Conservation (phyloP, 2,797 vertebrate species). For the Sebastolobus altivelis region DNA sequence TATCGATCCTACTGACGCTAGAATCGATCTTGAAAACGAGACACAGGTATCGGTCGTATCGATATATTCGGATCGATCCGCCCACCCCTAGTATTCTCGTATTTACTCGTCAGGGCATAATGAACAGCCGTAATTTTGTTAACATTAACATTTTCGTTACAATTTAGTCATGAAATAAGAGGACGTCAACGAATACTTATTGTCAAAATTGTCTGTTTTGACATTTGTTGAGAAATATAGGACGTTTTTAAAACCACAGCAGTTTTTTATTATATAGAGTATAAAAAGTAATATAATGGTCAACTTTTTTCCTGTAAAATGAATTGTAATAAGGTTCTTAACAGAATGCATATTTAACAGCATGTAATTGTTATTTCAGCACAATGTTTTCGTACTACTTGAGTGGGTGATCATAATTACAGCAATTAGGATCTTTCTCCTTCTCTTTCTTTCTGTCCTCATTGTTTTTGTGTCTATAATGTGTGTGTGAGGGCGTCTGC, state of each 20-base stretch:
- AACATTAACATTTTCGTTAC: background rate
- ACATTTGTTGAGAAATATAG: background rate
- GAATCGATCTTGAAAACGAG: too few species aligned
- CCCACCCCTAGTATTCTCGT: too few species aligned
- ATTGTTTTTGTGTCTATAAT: slow-evolving; percentile 7
- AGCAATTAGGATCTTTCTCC: slow-evolving; percentile 56
- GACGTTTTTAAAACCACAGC: background rate
- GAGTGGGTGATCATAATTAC: slow-evolving; percentile 67
- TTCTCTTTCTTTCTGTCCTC: slow-evolving; percentile 14
- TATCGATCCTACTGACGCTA: too few species aligned
- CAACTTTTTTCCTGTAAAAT: slow-evolving; percentile 8
- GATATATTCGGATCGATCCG: too few species aligned
- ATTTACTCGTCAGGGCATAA: too few species aligned
- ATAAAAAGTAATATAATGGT: background rate
- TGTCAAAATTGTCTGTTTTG: background rate
- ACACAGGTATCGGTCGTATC: too few species aligned
- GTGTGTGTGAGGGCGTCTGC: background rate
- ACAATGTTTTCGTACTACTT: slow-evolving; percentile 46
- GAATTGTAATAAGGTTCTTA: slow-evolving; percentile 19
- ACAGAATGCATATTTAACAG: slow-evolving; percentile 40
- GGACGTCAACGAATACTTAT: too few species aligned
- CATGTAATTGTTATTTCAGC: slow-evolving; percentile 51
- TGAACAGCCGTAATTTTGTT: background rate
- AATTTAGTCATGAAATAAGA: background rate
- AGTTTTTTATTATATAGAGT: background rate